Base-by-base conservation (phyloP, 2,113 vertebrate species). In the Procavia capensis region DNA sequence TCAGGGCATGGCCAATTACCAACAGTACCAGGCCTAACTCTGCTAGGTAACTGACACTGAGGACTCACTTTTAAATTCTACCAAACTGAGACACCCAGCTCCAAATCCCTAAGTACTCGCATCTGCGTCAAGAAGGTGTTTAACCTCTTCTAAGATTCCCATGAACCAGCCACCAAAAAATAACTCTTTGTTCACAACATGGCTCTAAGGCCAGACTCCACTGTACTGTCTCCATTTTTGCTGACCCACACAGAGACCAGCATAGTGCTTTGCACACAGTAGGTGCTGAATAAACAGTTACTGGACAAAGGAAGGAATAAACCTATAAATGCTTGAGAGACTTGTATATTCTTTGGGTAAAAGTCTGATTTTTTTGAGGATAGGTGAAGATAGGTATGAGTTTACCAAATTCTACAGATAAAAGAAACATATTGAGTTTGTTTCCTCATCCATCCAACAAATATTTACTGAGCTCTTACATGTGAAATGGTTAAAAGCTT, bases 391-490 rank as follows among this genome's bases (percentile, higher is more conserved):
- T 9, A 85, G 59, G 41, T 90, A 9, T 36, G 76, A 50, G 19
- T 81, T 54, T 75, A 25, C 29, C 76, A 93, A 81, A 88, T 27
- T 93, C n/a, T 78, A 66, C 47, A 93, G 36, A 63, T 66, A 82
- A 20, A 94, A 90, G 39, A 29, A n/a, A 82, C 24, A 47, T 8
- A 50, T 5, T 24, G 72, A 78, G 34, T 3, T 17, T 75, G 36
- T 36, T 84, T 41, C 14, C 83, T 88, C 59, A 3, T 39, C 78
- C 59, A 83, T 31, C 43, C 89, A 90, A 57, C 36, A 54, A 87
- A 92, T 84, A 85, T 34, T 64, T 79, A 76, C 3, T 45, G 57
- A 54, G 16, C 20, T 68, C 20, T 70, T 79, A 11, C 17, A 7
- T 70, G 47, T 57, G n/a, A n/a, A 54, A 70, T 6, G 8, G 68